These are phyloP conservation scores for Lycocorax pyrrhopterus DNA, from an alignment of 2,113 vertebrate genomes.

Conservation along the genomic window DNA sequence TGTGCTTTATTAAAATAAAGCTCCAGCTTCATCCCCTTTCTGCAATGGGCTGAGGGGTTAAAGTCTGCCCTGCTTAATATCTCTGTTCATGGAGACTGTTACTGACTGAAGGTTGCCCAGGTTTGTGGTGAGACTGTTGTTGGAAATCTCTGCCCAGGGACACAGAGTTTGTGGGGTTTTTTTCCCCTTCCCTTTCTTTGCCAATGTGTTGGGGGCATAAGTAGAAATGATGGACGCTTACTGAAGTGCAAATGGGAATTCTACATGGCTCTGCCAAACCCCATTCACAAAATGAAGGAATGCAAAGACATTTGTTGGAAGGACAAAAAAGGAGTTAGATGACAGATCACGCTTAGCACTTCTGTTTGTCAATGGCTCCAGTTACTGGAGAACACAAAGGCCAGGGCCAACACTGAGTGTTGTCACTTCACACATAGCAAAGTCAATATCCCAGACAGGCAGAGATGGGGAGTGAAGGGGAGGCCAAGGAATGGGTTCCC, in stretches of 20 bases:
- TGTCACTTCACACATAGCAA: not conserved
- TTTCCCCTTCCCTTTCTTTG: not conserved
- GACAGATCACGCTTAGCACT: conserved; percentile 23
- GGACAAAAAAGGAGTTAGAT: conserved; percentile 33
- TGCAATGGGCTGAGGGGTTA: not conserved
- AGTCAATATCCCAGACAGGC: not conserved
- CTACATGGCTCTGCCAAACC: not conserved
- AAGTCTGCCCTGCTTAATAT: not conserved
- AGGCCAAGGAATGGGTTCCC: not conserved
- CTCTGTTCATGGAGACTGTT: not conserved
- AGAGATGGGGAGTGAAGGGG: not conserved
- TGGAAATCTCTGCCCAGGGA: not conserved
- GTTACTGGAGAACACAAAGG: not conserved
- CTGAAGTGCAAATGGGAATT: conserved; percentile 11
- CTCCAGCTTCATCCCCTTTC: not conserved
- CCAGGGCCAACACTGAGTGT: not conserved
- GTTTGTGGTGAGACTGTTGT: not conserved
- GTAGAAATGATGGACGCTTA: not conserved
- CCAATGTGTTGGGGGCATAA: not conserved
- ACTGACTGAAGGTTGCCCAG: not conserved
- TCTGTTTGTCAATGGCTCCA: not conserved
- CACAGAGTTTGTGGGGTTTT: fast-evolving
- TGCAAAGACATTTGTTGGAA: conserved; percentile 17
- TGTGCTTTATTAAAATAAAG: not conserved
- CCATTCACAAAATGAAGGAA: conserved; percentile 28